Percentiles rank a stretch among this genome's conserved stretches.
These are phyloP conservation scores for Branchinecta lynchi DNA, from an alignment of 1,140 invertebrate species.

Conservation along the genomic window DNA sequence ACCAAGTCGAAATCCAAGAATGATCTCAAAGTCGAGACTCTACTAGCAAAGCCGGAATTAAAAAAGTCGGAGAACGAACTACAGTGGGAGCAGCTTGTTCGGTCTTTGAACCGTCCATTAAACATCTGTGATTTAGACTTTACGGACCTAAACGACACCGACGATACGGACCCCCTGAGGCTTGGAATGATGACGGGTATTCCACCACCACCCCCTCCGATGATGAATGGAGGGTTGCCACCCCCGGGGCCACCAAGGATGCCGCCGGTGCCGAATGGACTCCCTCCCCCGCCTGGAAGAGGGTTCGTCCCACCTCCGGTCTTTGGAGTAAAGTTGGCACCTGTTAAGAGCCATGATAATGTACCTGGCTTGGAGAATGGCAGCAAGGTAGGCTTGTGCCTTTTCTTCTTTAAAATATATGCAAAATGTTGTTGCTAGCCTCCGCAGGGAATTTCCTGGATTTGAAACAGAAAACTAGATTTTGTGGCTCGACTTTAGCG, in stretches of 20 bases:
- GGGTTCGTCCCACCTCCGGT: slow-evolving; percentile 31
- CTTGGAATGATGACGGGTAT: slow-evolving; percentile 12
- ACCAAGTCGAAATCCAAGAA: slow-evolving; percentile 51
- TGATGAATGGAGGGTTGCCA: slow-evolving; percentile 22
- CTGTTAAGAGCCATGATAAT: slow-evolving; percentile 13
- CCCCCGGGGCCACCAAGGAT: slow-evolving; percentile 26
- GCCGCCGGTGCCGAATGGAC: slow-evolving; percentile 34
- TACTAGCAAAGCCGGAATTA: slow-evolving; percentile 38
- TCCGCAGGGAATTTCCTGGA: too few species aligned
- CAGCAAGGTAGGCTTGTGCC: neutral
- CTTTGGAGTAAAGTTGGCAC: slow-evolving; percentile 32
- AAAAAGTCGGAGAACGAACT: slow-evolving; percentile 85
- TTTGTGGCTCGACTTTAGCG: too few species aligned
- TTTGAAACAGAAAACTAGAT: too few species aligned
- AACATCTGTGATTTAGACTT: slow-evolving; percentile 92
- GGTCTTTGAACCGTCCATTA: slow-evolving; percentile 60
- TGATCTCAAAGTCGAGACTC: slow-evolving; percentile 38
- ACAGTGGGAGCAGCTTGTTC: slow-evolving; percentile 82
- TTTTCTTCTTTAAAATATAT: neutral
- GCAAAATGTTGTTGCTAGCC: too few species aligned
- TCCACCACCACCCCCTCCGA: slow-evolving; percentile 17
- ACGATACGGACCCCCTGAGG: slow-evolving; percentile 30
- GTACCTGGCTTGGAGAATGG: slow-evolving; percentile 17
- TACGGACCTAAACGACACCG: slow-evolving; percentile 63
- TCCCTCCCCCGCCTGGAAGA: slow-evolving; percentile 31